Percentiles rank a stretch among this genome's conserved stretches.
Evolutionary conservation across 2,113 vertebrate genomes (phyloP).

Genomic region (Tachysurus fulvidraco): DNA sequence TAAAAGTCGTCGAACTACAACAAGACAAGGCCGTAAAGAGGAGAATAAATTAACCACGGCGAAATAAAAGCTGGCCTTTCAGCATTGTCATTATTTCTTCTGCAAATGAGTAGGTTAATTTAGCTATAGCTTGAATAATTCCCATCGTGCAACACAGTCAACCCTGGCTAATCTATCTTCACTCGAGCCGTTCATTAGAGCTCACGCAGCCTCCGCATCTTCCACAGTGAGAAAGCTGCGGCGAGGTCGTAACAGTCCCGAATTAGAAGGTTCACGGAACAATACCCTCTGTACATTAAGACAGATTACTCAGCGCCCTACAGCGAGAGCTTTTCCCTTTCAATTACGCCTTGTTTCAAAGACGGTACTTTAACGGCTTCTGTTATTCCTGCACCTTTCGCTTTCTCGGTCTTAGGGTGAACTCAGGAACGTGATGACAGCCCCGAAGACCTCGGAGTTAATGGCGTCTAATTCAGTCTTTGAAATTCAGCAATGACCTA

Average conservation of each 20-base stretch:
- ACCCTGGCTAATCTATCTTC: conserved; percentile 11
- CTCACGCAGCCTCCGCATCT: not conserved
- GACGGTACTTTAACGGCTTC: not conserved
- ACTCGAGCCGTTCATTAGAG: conserved; percentile 22
- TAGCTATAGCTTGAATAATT: conserved; percentile 29
- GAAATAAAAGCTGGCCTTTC: conserved; percentile 17
- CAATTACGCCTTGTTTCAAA: conserved; percentile 22
- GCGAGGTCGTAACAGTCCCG: not conserved
- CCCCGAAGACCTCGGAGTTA: conserved; percentile 14
- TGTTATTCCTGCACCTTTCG: conserved; percentile 27
- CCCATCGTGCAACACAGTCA: not conserved
- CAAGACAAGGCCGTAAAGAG: not conserved
- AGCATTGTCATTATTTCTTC: not conserved
- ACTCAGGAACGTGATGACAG: not conserved
- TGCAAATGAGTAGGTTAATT: conserved; percentile 36
- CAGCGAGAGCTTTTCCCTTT: not conserved
- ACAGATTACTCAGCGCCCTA: conserved; percentile 27
- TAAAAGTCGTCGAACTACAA: not conserved
- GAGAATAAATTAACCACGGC: not conserved
- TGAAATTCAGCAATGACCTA: conserved; percentile 34
- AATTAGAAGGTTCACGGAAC: conserved; percentile 34
- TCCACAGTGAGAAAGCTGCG: not conserved
- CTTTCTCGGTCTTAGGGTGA: not conserved
- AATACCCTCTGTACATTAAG: conserved; percentile 40
- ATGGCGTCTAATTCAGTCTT: conserved; percentile 31